Evolutionary conservation across 2,888 invertebrate species (phyloP), one percentile per base, ranked within the genome.

Genomic region (Coecobrya sp.): DNA sequence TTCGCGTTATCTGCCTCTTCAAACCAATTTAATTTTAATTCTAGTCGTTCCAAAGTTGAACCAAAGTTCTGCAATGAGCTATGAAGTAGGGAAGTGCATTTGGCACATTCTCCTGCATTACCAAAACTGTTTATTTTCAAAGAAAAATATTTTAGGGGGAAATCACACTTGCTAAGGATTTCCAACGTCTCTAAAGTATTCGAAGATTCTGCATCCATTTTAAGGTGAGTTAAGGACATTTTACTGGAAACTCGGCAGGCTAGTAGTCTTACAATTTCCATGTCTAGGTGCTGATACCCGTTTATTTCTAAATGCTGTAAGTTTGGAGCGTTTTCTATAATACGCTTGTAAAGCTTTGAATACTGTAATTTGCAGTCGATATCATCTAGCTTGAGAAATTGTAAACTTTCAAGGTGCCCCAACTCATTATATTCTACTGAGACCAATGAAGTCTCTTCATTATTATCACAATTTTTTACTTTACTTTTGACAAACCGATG

Each of bases 331-430:
- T 81, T 86, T 52, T 68, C 19, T 10, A 91, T 79, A 27, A 91
- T 36, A 2, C 36, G 16, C 13, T 16, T 62, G 86, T 91, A 91
- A 42, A 91, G 30, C 2, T 52, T 42, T 0, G 68, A 25, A 27
- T 86, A 86, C 10, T 68, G 65, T 10, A 86, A n/a, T 68, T 65
- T 36, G 42, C 42, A 19, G 7, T 86, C 81, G 25, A 68, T 68
- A 36, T 91, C 91, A n/a, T 91, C 91, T 10, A 91, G 68, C 65
- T 86, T 91, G 0, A 91, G 81, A 90, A 76, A 90, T 65, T 79
- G 79, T 5, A 90, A 45, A 19, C 62, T 76, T 49, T 81, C 70
- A n/a, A 90, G 30, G 11, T 22, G 22, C 16, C 19, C 16, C 25
- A 73, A 52, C 1, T 62, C 62, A 62, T 25, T 5, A 22, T 2